A percentile compares a stretch with the other conserved stretches of the same genome.
phyloP scores from a whole-genome alignment of 2,113 vertebrate genomes.

The Setophaga kirtlandii region DNA sequence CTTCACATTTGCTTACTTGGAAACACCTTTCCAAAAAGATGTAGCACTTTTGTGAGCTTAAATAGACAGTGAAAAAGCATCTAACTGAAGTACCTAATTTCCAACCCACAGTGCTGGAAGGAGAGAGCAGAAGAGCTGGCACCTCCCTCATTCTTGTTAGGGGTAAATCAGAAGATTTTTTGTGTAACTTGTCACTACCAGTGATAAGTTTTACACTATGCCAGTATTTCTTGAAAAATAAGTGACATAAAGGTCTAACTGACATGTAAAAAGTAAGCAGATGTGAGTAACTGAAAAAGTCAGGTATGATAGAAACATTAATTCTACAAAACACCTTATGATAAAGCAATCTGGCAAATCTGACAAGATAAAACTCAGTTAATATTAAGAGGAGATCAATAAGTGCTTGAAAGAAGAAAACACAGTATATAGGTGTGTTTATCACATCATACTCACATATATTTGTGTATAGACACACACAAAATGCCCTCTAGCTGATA shows the following conservation, averaged over 20 bases:
- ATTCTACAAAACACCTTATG: not conserved
- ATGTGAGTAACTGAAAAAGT: not conserved
- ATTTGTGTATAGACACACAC: not conserved
- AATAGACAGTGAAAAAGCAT: not conserved
- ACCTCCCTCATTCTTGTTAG: not conserved
- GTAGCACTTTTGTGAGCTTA: not conserved
- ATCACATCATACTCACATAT: not conserved
- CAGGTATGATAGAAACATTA: not conserved
- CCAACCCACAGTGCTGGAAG: not conserved
- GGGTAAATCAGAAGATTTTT: not conserved
- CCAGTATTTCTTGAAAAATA: not conserved
- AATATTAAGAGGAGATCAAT: not conserved
- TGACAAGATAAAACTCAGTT: not conserved
- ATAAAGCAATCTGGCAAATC: not conserved
- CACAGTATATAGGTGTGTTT: not conserved
- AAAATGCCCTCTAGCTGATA: not conserved
- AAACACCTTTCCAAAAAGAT: not conserved
- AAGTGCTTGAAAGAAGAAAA: not conserved
- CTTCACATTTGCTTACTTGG: not conserved
- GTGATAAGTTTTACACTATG: not conserved
- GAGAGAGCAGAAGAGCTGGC: not conserved
- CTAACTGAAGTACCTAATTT: not conserved
- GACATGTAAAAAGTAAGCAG: not conserved
- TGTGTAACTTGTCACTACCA: not conserved
- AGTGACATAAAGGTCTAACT: not conserved